These are phyloP conservation scores for Dendronephthya gigantea DNA, from an alignment of 64 coral and sea anemone species.

Conservation along the genomic window DNA sequence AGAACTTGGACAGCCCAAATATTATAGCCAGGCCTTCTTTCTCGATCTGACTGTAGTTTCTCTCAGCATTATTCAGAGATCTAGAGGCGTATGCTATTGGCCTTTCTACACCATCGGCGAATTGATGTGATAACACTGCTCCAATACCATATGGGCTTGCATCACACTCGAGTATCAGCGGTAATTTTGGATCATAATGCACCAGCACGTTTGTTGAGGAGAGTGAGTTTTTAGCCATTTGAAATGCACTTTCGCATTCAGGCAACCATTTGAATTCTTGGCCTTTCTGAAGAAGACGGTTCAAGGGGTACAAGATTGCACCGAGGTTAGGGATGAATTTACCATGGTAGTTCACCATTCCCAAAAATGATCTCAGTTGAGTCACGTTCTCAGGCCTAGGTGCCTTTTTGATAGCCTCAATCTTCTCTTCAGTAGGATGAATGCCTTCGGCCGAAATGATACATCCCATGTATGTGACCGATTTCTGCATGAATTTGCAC, in stretches of 20 bases:
- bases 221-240: background rate
- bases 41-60: no score
- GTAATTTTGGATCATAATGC: background rate
- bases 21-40: no score
- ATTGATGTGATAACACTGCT: constrained; percentile 38
- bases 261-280: constrained; percentile 4
- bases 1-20: no score
- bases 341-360: constrained; percentile 50
- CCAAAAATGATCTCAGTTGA: constrained; percentile 32
- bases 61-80: no score
- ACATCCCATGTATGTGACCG: background rate
- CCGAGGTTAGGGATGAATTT: constrained; percentile 33
- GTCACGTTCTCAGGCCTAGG: background rate
- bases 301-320: constrained; percentile 19
- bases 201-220: background rate
- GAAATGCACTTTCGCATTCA: background rate
- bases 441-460: background rate
- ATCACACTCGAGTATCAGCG: constrained; percentile 22
- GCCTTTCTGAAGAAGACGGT: constrained; percentile 33
- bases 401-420: constrained; percentile 42
- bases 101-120: constrained; percentile 23
- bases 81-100: constrained; percentile 61
- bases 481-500: background rate
- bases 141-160: constrained; percentile 37
- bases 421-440: background rate